These are phyloP conservation scores for Haemorhous mexicanus DNA, from an alignment of 2,113 vertebrate genomes.

Conservation along the genomic window DNA sequence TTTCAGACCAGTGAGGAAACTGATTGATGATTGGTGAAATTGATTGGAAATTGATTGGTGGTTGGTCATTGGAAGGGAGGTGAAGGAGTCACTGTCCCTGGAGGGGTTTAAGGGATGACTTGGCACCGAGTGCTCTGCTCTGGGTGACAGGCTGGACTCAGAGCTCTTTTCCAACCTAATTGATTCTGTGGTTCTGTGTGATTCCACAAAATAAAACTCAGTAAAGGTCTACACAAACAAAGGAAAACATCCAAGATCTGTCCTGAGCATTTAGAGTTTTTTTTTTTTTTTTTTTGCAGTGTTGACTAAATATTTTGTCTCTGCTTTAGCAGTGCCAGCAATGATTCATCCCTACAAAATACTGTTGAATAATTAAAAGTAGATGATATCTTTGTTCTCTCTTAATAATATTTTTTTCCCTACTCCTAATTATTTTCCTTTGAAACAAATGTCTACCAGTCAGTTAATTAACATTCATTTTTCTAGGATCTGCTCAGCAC, in stretches of 20 bases:
- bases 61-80: not conserved
- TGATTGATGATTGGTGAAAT: not conserved
- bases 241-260: not conserved
- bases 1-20: not conserved
- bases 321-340: not conserved
- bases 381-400: not conserved
- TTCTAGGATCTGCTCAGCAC: not conserved
- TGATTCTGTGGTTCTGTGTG: not conserved
- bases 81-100: not conserved
- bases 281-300: not conserved
- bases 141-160: not conserved
- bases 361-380: conserved; percentile 8
- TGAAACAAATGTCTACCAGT: not conserved
- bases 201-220: not conserved
- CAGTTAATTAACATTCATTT: not conserved
- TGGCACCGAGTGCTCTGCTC: too few relatives aligned
- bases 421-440: not conserved
- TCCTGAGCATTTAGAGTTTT: not conserved
- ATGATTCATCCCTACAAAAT: conserved; percentile 1
- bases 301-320: not conserved
- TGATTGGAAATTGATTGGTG: not conserved
- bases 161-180: not conserved
- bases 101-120: not conserved
- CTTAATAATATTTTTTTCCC: not conserved
- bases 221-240: not conserved